phyloP scores from a whole-genome alignment of 1,140 invertebrate species.

The Zaprionus vittiger region DNA sequence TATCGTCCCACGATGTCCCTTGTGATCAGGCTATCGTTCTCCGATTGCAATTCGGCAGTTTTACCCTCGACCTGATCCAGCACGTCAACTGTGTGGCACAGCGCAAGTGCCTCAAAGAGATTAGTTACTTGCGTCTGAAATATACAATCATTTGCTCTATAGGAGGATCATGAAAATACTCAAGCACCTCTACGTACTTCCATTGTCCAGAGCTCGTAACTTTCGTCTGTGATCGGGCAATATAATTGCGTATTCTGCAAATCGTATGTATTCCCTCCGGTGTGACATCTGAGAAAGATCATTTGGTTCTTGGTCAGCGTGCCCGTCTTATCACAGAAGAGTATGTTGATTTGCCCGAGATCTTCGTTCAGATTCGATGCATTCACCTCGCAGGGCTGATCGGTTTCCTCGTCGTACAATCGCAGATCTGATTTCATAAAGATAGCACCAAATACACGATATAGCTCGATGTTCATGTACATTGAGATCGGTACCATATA shows the following conservation, averaged over 20 bases:
- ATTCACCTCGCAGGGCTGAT: constrained; percentile 96
- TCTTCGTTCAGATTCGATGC: constrained; percentile 99
- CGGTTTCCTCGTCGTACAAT: constrained; percentile 95
- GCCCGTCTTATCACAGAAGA: constrained; percentile 98
- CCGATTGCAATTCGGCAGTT: constrained; percentile 9
- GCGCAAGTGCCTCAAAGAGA: constrained; percentile 88
- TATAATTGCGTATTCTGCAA: constrained; percentile 61
- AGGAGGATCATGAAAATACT: background rate
- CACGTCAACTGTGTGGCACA: constrained; percentile 90
- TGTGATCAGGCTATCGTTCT: constrained; percentile 35
- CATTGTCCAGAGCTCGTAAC: constrained; percentile 27
- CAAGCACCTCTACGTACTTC: constrained; percentile 44
- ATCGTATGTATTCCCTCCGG: constrained; percentile 91
- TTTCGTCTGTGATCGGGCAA: constrained; percentile 19
- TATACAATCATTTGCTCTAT: background rate
- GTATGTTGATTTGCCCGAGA: constrained; percentile 96
- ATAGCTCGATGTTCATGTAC: constrained; percentile 98
- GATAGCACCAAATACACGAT: constrained; percentile 93
- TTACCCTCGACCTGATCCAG: constrained; percentile 47
- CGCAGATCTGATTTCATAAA: constrained; percentile 97
- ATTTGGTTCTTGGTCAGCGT: constrained; percentile 98
- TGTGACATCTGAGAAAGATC: constrained; percentile 96
- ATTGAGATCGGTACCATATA: constrained; percentile 99
- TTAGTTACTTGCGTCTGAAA: constrained; percentile 28
- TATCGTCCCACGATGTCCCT: constrained; percentile 55